These are phyloP conservation scores for Phoebastria nigripes DNA, from an alignment of 2,797 vertebrate genomes.

Conservation along the genomic window DNA sequence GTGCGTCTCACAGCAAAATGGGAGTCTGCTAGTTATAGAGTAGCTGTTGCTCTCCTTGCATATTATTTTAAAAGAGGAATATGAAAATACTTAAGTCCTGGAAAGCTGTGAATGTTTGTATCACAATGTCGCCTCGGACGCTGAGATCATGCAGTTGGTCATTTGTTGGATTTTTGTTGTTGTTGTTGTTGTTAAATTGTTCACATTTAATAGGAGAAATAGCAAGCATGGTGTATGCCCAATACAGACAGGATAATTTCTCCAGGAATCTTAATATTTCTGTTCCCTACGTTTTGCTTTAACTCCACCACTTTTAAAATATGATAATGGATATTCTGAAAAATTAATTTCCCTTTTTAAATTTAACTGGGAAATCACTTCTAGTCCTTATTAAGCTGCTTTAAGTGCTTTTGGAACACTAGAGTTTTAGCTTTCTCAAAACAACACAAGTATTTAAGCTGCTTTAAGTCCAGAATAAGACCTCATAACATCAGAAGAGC, in stretches of 20 bases:
- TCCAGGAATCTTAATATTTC: background rate
- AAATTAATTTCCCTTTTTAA: background rate
- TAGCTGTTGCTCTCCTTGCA: background rate
- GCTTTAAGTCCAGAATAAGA: background rate
- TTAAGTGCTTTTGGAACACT: background rate
- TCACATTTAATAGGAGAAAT: background rate
- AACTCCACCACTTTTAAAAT: background rate
- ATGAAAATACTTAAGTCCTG: background rate
- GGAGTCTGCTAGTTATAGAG: background rate
- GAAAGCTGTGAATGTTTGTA: background rate
- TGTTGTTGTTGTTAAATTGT: background rate
- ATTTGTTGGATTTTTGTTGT: background rate
- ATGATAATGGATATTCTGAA: fast-evolving
- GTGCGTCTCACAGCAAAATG: background rate
- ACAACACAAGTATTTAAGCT: background rate
- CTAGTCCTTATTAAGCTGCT: background rate
- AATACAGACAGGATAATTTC: background rate
- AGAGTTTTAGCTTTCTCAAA: background rate
- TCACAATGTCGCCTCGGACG: fast-evolving
- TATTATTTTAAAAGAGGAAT: background rate
- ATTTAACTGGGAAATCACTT: background rate
- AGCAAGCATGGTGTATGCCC: background rate
- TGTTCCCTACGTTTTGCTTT: background rate
- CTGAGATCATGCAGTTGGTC: background rate
- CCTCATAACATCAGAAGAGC: background rate